phyloP scores from a whole-genome alignment of 2,888 invertebrate species.

The Lacanobia oleracea region DNA sequence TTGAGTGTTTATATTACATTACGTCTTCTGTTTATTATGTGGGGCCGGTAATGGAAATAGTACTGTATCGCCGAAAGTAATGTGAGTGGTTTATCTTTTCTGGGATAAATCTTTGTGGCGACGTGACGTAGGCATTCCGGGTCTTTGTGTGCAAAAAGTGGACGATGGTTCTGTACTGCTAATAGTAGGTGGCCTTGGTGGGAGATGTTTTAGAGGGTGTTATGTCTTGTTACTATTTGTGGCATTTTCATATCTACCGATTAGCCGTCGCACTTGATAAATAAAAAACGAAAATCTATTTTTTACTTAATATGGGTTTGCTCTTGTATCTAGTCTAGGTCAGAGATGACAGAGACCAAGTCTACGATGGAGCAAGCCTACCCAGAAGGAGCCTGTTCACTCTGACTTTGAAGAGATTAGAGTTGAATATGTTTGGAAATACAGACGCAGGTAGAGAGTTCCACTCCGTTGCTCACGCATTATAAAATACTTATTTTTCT shows the following conservation, averaged over 20 bases:
- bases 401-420: too few relatives aligned
- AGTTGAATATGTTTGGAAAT: too few relatives aligned
- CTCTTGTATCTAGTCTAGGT: too few relatives aligned
- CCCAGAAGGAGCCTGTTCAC: too few relatives aligned
- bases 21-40: constrained; percentile 42
- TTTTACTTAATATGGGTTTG: too few relatives aligned
- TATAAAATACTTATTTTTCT: too few relatives aligned
- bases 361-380: too few relatives aligned
- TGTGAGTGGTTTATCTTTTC: constrained; percentile 57
- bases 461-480: too few relatives aligned
- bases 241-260: neutral
- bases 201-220: neutral
- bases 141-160: constrained; percentile 17
- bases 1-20: constrained; percentile 38
- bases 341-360: too few relatives aligned
- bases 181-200: neutral
- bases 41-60: constrained; percentile 41
- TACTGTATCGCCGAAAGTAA: constrained; percentile 41
- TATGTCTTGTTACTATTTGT: neutral
- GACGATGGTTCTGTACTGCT: constrained; percentile 8
- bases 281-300: too few relatives aligned
- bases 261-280: too few relatives aligned
- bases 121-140: constrained; percentile 14
- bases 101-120: constrained; percentile 54
- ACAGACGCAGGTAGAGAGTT: too few relatives aligned